Conservation (phyloP, 92 coral and sea anemone genomes). For the Porites cylindrica region DNA sequence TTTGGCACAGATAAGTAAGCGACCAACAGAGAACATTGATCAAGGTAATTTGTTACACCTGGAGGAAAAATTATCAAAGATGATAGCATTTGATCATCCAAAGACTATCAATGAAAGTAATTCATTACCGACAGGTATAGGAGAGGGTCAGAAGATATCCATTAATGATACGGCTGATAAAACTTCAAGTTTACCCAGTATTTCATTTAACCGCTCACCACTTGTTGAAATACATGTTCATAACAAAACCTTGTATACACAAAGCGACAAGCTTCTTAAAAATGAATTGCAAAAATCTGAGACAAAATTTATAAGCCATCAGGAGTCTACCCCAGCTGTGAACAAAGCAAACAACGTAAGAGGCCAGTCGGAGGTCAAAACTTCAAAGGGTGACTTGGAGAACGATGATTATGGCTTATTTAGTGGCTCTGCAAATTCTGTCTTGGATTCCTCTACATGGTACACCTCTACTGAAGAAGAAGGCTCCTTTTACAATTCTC, state of each 20-base stretch:
- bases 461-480: not conserved
- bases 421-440: slow-evolving; percentile 1
- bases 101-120: not conserved
- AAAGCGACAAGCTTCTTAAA: slow-evolving; percentile 49
- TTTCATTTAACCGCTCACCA: not conserved
- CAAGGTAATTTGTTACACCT: slow-evolving; percentile 18
- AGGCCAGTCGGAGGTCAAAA: no score
- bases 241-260: slow-evolving; percentile 28
- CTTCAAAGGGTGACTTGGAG: not conserved
- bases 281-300: slow-evolving; percentile 7
- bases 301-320: slow-evolving; percentile 10
- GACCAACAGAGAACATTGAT: not conserved
- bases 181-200: not conserved
- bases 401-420: not conserved
- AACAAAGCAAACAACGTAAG: not conserved
- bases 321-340: not conserved
- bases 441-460: not conserved
- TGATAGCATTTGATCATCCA: slow-evolving; percentile 7
- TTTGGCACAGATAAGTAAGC: not conserved
- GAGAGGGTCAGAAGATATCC: not conserved
- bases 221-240: not conserved
- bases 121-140: not conserved
- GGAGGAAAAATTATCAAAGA: slow-evolving; percentile 27
- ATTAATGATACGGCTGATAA: not conserved
- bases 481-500: not conserved